A percentile compares a stretch with the other conserved stretches of the same genome.
phyloP scores from a whole-genome alignment of 2,797 vertebrate species.

The Centroberyx gerrardi region DNA sequence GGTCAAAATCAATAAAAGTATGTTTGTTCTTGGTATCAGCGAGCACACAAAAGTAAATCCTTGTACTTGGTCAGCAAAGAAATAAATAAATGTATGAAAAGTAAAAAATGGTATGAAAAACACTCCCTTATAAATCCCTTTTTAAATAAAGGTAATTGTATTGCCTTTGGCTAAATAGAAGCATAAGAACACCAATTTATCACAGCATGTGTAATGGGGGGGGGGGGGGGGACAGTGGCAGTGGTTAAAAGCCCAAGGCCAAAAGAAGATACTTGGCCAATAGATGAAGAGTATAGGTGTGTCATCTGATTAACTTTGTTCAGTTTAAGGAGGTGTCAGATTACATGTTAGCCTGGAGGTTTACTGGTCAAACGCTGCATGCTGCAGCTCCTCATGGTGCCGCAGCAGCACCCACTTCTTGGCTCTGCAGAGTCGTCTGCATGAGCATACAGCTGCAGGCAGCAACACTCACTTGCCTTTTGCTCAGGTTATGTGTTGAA shows the following conservation, averaged over 20 bases:
- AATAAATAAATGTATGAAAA: too few species aligned
- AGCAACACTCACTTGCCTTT: slow-evolving; percentile 10
- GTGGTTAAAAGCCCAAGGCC: neutral
- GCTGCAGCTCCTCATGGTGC: neutral
- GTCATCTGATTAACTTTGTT: neutral
- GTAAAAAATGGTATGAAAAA: too few species aligned
- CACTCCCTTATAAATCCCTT: too few species aligned
- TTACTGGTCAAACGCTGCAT: slow-evolving; percentile 51
- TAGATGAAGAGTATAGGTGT: neutral
- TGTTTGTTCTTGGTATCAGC: neutral
- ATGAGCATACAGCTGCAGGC: slow-evolving; percentile 26
- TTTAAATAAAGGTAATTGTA: too few species aligned
- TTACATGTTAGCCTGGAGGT: slow-evolving; percentile 52
- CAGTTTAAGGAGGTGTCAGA: slow-evolving; percentile 10
- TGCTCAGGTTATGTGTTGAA: slow-evolving; percentile 3
- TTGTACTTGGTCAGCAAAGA: too few species aligned
- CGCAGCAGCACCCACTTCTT: neutral
- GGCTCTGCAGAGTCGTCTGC: slow-evolving; percentile 9
- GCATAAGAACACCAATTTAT: neutral
- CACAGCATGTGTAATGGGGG: neutral
- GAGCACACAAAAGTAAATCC: too few species aligned
- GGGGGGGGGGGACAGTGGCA: neutral
- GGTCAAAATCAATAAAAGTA: neutral
- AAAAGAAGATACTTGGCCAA: neutral
- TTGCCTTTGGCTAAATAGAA: neutral